Base-by-base conservation (phyloP, 1,140 invertebrate genomes). In the Atta colombica region DNA sequence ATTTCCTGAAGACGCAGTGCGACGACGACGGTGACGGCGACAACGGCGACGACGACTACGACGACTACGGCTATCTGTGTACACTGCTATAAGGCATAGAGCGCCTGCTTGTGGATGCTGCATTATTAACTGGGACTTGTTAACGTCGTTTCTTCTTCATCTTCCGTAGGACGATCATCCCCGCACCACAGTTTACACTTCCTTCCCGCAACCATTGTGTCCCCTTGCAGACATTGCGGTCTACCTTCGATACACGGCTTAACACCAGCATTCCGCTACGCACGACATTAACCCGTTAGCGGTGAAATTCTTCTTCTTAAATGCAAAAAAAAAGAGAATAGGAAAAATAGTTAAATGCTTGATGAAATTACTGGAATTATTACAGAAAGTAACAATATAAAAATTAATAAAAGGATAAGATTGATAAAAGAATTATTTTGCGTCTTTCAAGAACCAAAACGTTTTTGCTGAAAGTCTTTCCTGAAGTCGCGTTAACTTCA, bases 91-190 rank as follows among this genome's bases (percentile, higher is more conserved):
- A 74, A 39, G 25, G 58, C 8, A 12, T 63, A 45, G n/a, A 45
- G 35, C 65, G 66, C 21, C 61, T 71, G 63, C 81, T 89, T 86
- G 72, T 85, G 65, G 86, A 58, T 78, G 77, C 85, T 92, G 85
- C 91, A 92, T 91, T 91, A 91, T 92, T 91, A 92, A 92, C 85
- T 60, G 77, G 60, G 88, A 88, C 92, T 93, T 91, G 91, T 93
- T 92, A 93, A 89, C 89, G 89, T 85, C 78, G 72, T 86, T 91
- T 71, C 87, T 78, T 85, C 74, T 49, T 16, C 74, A 61, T 78
- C 74, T 85, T 78, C n/a, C 51, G 45, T 31, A n/a, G 74, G 49
- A 55, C 16, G 21, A 25, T 25, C 49, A 53, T 14, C 55, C 39
- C 61, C 72, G 16, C 60, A n/a, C 61, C 61, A 31, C 60, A 78